Conservation (phyloP, 2,888 invertebrate species). For the Harpagoxenus sublaevis region DNA sequence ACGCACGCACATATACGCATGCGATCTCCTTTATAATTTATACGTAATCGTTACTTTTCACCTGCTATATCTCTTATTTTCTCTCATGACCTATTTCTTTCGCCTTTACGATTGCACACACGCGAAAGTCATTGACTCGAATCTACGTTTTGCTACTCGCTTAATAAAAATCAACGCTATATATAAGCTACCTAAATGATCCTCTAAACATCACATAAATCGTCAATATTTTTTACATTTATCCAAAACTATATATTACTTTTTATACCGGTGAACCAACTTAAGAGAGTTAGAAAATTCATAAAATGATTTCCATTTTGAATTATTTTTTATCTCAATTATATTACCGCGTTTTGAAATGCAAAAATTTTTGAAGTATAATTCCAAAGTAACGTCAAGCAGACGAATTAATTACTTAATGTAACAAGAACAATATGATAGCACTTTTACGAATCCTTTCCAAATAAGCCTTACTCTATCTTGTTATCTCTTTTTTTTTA, state of each 20-base stretch:
- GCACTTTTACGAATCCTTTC: too few relatives aligned
- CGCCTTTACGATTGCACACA: background rate
- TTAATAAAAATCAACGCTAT: background rate
- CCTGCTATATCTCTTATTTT: constrained; percentile 32
- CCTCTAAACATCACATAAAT: background rate
- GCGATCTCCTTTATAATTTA: constrained; percentile 28
- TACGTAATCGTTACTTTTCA: constrained; percentile 39
- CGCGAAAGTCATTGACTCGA: constrained; percentile 5
- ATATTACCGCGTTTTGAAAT: too few relatives aligned
- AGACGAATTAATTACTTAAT: background rate
- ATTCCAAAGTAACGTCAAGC: background rate
- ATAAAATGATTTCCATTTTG: background rate
- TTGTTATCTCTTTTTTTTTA: background rate
- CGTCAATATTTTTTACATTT: background rate
- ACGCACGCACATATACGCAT: constrained; percentile 7
- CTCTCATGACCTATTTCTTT: constrained; percentile 49
- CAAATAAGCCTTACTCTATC: background rate
- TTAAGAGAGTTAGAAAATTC: background rate
- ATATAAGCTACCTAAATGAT: background rate
- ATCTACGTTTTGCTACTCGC: background rate
- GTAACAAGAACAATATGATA: background rate
- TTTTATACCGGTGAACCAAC: background rate
- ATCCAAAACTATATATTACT: background rate
- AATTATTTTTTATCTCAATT: background rate
- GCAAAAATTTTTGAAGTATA: background rate